A percentile compares a stretch with the other conserved stretches of the same genome.
These are phyloP conservation scores for Subacronicta megacephala DNA, from an alignment of 2,888 invertebrate genomes.

Conservation along the genomic window DNA sequence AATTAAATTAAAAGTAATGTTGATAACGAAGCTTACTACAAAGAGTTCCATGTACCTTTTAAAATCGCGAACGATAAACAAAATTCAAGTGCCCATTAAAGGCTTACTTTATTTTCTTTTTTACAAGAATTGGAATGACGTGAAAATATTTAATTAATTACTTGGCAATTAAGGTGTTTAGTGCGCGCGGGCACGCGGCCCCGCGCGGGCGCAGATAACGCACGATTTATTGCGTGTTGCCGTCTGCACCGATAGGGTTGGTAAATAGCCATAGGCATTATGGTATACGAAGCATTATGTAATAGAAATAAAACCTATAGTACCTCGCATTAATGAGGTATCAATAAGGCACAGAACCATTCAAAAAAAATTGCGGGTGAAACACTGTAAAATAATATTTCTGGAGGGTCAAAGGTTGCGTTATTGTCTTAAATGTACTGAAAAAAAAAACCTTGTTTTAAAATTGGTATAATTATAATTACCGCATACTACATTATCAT, in stretches of 20 bases:
- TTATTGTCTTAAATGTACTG: no score
- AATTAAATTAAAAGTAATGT: not conserved
- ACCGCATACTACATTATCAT: no score
- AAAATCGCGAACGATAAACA: constrained; percentile 1
- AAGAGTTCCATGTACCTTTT: not conserved
- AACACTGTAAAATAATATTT: no score
- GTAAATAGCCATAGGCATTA: no score
- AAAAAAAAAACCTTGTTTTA: no score
- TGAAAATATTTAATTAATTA: constrained; percentile 54
- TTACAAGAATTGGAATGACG: constrained; percentile 24
- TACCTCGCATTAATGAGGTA: no score
- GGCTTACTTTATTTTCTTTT: constrained; percentile 24
- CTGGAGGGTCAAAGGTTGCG: no score
- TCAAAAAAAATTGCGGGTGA: no score
- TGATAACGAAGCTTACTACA: not conserved
- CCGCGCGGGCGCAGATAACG: constrained; percentile 53
- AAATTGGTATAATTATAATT: no score
- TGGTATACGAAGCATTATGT: no score
- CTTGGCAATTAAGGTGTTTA: constrained; percentile 54
- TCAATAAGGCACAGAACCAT: no score
- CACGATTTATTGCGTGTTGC: constrained; percentile 49
- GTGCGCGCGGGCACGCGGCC: constrained; percentile 41
- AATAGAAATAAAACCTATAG: no score
- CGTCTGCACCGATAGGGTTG: constrained; percentile 25
- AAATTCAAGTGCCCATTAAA: constrained; percentile 16